Conservation (phyloP, 2,797 vertebrate species). For the Steatocranus sp. region DNA sequence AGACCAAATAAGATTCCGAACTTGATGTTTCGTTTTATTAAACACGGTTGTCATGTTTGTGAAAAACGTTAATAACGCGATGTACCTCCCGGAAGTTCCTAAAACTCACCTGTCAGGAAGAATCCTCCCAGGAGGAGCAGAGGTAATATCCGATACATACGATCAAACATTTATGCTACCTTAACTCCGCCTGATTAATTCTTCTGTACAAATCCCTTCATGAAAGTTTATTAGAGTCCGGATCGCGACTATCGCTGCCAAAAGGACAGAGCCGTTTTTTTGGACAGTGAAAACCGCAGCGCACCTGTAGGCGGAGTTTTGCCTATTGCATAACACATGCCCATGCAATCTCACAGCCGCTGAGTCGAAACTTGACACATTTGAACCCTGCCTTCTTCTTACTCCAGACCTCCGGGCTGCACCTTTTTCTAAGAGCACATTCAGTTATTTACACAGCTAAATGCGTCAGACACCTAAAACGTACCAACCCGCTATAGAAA, state of each 20-base stretch:
- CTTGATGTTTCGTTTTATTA: background rate
- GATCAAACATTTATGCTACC: constrained; percentile 4
- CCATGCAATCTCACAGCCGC: accelerated
- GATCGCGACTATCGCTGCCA: background rate
- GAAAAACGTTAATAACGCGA: background rate
- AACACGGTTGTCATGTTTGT: background rate
- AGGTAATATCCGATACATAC: constrained; percentile 53
- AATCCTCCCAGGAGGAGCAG: constrained; percentile 58
- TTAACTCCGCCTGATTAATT: background rate
- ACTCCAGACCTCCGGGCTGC: background rate
- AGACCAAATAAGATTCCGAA: background rate
- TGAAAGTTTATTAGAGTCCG: background rate
- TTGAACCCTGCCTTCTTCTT: background rate
- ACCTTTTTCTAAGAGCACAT: background rate
- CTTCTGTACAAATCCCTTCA: background rate
- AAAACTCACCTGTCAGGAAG: constrained; percentile 64
- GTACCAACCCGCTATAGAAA: background rate
- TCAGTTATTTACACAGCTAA: background rate
- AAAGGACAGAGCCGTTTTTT: accelerated
- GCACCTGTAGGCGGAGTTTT: constrained; percentile 23
- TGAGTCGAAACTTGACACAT: background rate
- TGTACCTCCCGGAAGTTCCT: constrained; percentile 43
- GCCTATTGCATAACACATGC: constrained; percentile 8
- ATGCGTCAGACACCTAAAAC: background rate
- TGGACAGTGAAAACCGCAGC: background rate